A percentile compares a stretch with the other conserved stretches of the same genome.
Evolutionary conservation across 2,888 invertebrate genomes (phyloP).

Genomic region (Synanthedon vespiformis): DNA sequence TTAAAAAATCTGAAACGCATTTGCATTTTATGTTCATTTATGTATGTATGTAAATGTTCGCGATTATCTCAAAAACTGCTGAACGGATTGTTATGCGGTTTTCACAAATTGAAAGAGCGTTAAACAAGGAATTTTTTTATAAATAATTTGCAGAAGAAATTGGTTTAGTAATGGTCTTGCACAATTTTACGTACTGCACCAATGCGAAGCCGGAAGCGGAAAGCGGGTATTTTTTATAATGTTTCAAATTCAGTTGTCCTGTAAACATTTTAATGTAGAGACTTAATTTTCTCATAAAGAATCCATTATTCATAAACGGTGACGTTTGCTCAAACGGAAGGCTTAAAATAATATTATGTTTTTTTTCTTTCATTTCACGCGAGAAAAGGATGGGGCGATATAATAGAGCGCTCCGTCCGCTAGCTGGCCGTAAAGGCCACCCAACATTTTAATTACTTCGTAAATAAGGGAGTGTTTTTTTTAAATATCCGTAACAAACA

Average conservation of each 20-base stretch:
- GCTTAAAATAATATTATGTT: conserved; percentile 20
- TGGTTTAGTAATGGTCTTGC: too few species aligned
- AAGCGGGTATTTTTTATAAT: too few species aligned
- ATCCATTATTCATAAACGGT: conserved; percentile 22
- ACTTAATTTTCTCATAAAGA: conserved; percentile 1
- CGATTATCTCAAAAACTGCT: too few species aligned
- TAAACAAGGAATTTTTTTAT: too few species aligned
- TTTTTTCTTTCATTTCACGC: conserved; percentile 16
- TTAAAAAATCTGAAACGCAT: too few species aligned
- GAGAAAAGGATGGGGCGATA: conserved; percentile 10
- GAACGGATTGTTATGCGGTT: too few species aligned
- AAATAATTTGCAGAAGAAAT: too few species aligned
- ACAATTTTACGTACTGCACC: too few species aligned
- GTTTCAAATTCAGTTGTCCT: background rate
- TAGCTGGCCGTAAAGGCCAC: conserved; percentile 22
- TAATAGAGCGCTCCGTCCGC: conserved; percentile 20
- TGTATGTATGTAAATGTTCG: too few species aligned
- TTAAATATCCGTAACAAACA: conserved; percentile 10
- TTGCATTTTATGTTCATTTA: too few species aligned
- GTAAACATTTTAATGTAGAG: background rate
- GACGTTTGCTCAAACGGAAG: conserved; percentile 27
- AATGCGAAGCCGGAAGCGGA: too few species aligned
- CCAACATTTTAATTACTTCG: conserved; percentile 33
- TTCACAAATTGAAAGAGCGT: too few species aligned
- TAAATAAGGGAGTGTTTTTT: conserved; percentile 20